Evolutionary conservation across 2,113 vertebrate species (phyloP), one percentile per base, ranked within the genome.

Genomic region (Nicator chloris): DNA sequence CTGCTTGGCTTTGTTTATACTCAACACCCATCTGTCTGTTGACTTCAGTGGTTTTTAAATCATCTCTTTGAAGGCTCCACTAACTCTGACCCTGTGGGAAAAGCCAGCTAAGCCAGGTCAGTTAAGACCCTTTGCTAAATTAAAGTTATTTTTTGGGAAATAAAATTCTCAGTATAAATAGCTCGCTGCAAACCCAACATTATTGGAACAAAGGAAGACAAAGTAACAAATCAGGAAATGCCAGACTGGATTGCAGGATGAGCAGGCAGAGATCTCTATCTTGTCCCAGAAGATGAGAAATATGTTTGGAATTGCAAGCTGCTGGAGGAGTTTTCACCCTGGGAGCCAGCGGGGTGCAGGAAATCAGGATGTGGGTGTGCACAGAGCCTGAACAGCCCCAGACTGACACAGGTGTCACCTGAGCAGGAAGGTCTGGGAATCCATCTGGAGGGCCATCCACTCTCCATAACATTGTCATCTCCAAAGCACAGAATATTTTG

Each of bases 361-460:
- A 45, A 53, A 57, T 16, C 9, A 40, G 40, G 19, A 4, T 4
- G 13, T 2, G 5, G 3, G 0, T 28, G 45, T 5, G 33, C 13
- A 12, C 24, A 50, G 70, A 60, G 54, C 54, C 54, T 16, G 47
- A 39, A 4, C n/a, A 54, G 40, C 70, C 61, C 6, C n/a, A 63
- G 31, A 21, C 22, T 70, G 59, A 30, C 11, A 19, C 30, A 35
- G 39, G 15, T 3, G 16, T 14, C 54, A 49, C 56, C 31, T 71
- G 82, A 65, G 27, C 13, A 85, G 31, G 77, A 30, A 17, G 42
- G 49, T 6, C 65, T 57, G 27, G 69, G 63, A 28, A 68, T 44
- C 49, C 86, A 60, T 6, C 44, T 35, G 69, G 17, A 45, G 18
- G 8, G 45, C 27, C 39, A 60, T 26, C 21, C 40, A 27, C 51